Evolutionary conservation across 2,113 vertebrate genomes (phyloP), one percentile per base, ranked within the genome.

Genomic region (Raphicerus campestris): DNA sequence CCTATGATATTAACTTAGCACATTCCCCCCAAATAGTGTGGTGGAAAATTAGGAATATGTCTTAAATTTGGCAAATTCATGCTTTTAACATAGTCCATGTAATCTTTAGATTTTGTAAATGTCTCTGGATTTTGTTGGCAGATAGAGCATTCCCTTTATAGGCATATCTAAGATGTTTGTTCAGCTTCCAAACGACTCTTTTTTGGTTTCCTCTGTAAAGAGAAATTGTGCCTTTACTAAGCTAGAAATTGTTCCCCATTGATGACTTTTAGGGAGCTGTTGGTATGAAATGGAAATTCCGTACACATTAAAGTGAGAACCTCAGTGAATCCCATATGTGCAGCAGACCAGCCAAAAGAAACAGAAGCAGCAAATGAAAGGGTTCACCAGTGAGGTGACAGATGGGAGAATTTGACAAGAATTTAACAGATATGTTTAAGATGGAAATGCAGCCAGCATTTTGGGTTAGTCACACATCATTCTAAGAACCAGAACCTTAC

Each of bases 121-220:
- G 14, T 91, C 24, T 70, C 32, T 97, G n/a, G 45, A 20, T 73
- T 95, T 87, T 75, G 60, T 26, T 51, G 66, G 6, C 66, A 91
- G 49, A 73, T 80, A 26, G 19, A 87, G 35, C n/a, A 45, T 51
- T 96, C n/a, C n/a, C 56, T 84, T 60, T 83, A 22, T 60, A 93
- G 75, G 56, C 96, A 6, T 75, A 42, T 15, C 10, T 30, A 86
- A 35, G 49, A 42, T 90, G 16, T 95, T 83, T 73, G 81, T 85
- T 94, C 39, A 95, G 30, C 61, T 93, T 97, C 87, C 81, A 39
- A 83, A 82, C 4, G 60, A 22, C 3, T 0, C 56, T 77, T 87
- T 88, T 61, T 88, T 63, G 73, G 92, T 92, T 96, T 96, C 35
- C 84, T 93, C 81, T 84, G 30, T 78, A 58, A 89, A 95, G 66